Evolutionary conservation across 2,113 vertebrate genomes (phyloP), one percentile per base, ranked within the genome.

Genomic region (Centropus bengalensis): DNA sequence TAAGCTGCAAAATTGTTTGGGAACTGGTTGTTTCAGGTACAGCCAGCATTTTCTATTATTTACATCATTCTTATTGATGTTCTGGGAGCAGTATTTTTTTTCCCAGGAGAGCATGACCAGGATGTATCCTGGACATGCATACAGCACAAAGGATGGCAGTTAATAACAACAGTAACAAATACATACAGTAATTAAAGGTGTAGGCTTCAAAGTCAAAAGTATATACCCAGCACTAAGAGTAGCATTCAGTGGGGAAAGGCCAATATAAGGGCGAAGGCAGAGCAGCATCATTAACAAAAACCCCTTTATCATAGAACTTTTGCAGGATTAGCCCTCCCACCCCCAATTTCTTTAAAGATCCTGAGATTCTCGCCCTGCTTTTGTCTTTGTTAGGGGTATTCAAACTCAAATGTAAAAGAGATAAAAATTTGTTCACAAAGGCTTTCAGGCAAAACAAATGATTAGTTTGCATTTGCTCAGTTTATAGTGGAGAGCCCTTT

Each of bases 1-100:
- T 80, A 62, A 64, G 55, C 51, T 76, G 76, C 42, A 76, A 59
- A 81, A 82, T n/a, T 82, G 73, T 69, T 79, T 88, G 87, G 84
- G 88, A 93, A 86, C 80, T 54, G 51, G 28, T 78, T 90, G 49
- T 68, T 91, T 91, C 85, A 81, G 82, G 64, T 67, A 86, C 40
- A 78, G 42, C 33, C 17, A 71, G 60, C 63, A 85, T 27, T 84
- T 93, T 56, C 68, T 58, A 13, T n/a, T 56, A 54, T 58, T 86
- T 83, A 56, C 9, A 9, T 75, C 36, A 86, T 17, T 86, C 60
- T 80, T 66, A 44, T 6, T 74, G 71, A 89, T 74, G 52, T 63
- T 67, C 63, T 75, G 51, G 11, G 7, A 76, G 30, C 11, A 32
- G 15, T 32, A 36, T 32, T 69, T 81, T 73, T 73, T 59, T 76